A percentile compares a stretch with the other conserved stretches of the same genome.
phyloP scores from a whole-genome alignment of 2,113 vertebrate genomes.

The Peromyscus polionotus region DNA sequence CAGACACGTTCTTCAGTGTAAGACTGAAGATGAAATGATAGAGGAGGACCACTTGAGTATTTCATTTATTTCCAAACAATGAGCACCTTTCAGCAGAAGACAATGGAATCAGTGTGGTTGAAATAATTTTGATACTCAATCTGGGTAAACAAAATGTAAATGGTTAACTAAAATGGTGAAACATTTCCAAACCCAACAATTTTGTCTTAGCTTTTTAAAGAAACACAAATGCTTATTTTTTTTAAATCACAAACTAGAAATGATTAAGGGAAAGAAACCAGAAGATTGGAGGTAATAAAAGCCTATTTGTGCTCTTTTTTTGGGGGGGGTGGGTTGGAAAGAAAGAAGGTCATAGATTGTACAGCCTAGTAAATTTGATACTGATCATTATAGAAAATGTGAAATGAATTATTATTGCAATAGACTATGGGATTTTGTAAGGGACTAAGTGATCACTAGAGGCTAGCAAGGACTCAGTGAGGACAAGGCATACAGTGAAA shows the following conservation, averaged over 20 bases:
- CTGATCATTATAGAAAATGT: background rate
- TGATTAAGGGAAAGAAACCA: background rate
- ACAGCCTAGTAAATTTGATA: background rate
- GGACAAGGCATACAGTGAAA: background rate
- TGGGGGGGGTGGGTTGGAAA: background rate
- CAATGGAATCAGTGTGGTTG: constrained; percentile 50
- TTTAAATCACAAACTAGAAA: constrained; percentile 1
- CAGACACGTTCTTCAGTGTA: background rate
- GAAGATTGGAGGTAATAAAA: constrained; percentile 7
- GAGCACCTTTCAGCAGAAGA: constrained; percentile 16
- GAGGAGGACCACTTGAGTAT: background rate
- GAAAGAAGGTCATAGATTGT: background rate
- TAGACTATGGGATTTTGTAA: background rate
- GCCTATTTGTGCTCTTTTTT: background rate
- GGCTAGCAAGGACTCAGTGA: background rate
- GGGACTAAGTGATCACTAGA: background rate
- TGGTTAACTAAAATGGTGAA: constrained; percentile 48
- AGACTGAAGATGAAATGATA: constrained; percentile 13
- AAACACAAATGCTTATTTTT: background rate
- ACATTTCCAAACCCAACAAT: constrained; percentile 32
- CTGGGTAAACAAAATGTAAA: constrained; percentile 32
- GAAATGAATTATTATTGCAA: background rate
- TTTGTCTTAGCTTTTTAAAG: background rate
- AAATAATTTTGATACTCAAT: constrained; percentile 39
- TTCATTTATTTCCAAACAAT: constrained; percentile 47